Evolutionary conservation across 2,113 vertebrate species (phyloP).

Genomic region (Acanthochromis polyacanthus): DNA sequence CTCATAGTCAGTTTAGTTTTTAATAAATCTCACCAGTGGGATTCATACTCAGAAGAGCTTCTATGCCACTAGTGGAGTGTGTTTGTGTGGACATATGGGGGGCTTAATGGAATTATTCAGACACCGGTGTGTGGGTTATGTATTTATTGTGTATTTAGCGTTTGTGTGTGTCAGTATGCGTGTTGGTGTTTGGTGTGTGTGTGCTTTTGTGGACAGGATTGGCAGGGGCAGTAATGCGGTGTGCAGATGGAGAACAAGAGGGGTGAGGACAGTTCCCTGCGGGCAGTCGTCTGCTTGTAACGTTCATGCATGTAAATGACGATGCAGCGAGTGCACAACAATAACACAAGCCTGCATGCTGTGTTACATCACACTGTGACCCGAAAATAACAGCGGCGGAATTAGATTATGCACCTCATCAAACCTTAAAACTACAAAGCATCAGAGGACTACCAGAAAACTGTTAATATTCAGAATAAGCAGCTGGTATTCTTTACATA

Average conservation of each 20-base stretch:
- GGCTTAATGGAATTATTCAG: slow-evolving; percentile 40
- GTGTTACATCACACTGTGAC: slow-evolving; percentile 16
- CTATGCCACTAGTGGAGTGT: slow-evolving; percentile 6
- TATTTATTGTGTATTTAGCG: slow-evolving; percentile 5
- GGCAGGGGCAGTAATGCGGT: slow-evolving; percentile 64
- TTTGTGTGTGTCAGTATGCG: slow-evolving; percentile 15
- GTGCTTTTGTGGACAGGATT: slow-evolving; percentile 46
- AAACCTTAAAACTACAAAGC: neutral
- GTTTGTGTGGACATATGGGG: slow-evolving; percentile 13
- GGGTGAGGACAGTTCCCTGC: slow-evolving; percentile 80
- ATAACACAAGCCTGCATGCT: slow-evolving; percentile 42
- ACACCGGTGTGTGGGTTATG: slow-evolving; percentile 24
- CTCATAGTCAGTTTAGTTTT: slow-evolving; percentile 1
- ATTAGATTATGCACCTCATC: neutral
- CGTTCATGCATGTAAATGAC: slow-evolving; percentile 42
- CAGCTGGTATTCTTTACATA: slow-evolving; percentile 18
- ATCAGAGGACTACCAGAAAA: neutral
- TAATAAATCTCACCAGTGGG: neutral
- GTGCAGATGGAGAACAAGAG: slow-evolving; percentile 81
- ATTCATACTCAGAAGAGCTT: slow-evolving; percentile 14
- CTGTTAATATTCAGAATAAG: neutral
- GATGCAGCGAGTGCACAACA: slow-evolving; percentile 35
- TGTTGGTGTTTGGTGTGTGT: slow-evolving; percentile 16
- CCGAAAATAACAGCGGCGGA: slow-evolving; percentile 21
- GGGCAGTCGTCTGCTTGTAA: slow-evolving; percentile 68